Percentiles rank a stretch among this genome's conserved stretches.
These are phyloP conservation scores for Sclerodermus sp. DNA, from an alignment of 2,888 invertebrate species.

Conservation along the genomic window DNA sequence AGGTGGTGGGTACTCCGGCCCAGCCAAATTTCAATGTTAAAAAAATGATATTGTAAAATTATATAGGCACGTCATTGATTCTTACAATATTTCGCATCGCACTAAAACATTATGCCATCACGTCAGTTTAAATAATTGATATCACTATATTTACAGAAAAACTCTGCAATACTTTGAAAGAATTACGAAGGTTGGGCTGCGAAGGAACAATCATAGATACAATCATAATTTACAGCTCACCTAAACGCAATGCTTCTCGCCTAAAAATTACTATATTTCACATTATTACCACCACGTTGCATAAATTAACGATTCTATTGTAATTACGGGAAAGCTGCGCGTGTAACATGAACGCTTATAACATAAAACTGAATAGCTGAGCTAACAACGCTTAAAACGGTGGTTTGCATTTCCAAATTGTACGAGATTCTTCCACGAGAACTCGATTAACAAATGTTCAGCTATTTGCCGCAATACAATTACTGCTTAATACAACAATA, in stretches of 20 bases:
- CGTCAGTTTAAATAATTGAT: conserved; percentile 26
- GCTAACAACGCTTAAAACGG: conserved; percentile 11
- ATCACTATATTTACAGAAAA: conserved; percentile 23
- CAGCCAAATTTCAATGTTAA: conserved; percentile 39
- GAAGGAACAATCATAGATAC: conserved; percentile 27
- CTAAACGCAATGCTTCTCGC: too few relatives aligned
- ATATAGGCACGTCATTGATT: conserved; percentile 47
- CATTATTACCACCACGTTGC: too few relatives aligned
- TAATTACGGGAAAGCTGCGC: conserved; percentile 14
- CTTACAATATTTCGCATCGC: conserved; percentile 22
- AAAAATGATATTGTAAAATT: conserved; percentile 15
- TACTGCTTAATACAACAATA: conserved; percentile 42
- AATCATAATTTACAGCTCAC: background rate
- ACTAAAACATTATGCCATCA: conserved; percentile 29
- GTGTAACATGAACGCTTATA: conserved; percentile 14
- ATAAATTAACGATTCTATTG: conserved; percentile 20
- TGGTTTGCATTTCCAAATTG: too few relatives aligned
- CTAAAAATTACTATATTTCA: too few relatives aligned
- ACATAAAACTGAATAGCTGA: conserved; percentile 18
- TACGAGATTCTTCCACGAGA: too few relatives aligned
- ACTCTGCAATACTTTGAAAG: conserved; percentile 7
- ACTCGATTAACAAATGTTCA: background rate
- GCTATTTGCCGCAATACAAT: conserved; percentile 11
- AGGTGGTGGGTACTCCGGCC: conserved; percentile 51
- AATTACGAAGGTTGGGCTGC: conserved; percentile 25